phyloP scores from a whole-genome alignment of 2,113 vertebrate species.

The Eulemur rufifrons region DNA sequence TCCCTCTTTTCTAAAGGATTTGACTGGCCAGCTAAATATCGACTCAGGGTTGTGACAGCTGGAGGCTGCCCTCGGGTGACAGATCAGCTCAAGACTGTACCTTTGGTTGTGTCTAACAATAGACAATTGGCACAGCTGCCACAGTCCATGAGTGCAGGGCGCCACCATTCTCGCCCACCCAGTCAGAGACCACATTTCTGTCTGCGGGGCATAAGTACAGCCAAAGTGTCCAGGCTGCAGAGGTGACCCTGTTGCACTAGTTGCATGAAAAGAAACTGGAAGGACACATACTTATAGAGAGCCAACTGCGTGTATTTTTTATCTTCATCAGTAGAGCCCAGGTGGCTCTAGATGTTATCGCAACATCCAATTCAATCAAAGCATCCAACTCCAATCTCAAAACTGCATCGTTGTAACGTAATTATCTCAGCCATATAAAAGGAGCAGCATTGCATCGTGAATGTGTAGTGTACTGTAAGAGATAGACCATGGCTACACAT shows the following conservation, averaged over 20 bases:
- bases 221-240: not conserved
- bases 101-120: not conserved
- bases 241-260: rapidly evolving
- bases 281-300: not conserved
- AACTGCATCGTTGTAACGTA: not conserved
- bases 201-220: not conserved
- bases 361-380: not conserved
- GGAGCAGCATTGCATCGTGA: not conserved
- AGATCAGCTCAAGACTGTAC: not conserved
- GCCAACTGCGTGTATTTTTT: rapidly evolving
- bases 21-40: not conserved
- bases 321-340: not conserved
- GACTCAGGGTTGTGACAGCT: not conserved
- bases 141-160: rapidly evolving
- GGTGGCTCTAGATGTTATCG: not conserved
- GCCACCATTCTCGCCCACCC: not conserved
- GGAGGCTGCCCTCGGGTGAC: not conserved
- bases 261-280: not conserved
- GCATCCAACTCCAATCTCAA: not conserved
- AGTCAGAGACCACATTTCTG: not conserved
- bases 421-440: not conserved
- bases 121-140: not conserved
- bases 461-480: not conserved
- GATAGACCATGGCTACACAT: not conserved
- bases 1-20: not conserved